Percentiles rank a stretch among this genome's conserved stretches.
Evolutionary conservation across 2,888 invertebrate species (phyloP).

Genomic region (Dorcus parallelipipedus): DNA sequence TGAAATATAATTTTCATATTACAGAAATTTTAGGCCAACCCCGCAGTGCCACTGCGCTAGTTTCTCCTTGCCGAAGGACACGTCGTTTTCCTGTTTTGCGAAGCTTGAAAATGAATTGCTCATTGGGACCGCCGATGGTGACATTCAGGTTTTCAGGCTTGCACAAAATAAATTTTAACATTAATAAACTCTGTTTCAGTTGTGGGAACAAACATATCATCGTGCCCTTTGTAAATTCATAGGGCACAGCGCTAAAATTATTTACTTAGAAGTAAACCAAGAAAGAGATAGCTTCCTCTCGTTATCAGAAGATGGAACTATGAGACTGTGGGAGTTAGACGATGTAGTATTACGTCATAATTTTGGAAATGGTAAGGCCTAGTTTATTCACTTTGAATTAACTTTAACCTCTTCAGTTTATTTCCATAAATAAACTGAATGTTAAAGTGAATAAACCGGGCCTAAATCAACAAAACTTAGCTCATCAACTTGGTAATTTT

Average conservation of each 20-base stretch:
- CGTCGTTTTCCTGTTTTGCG: conserved; percentile 53
- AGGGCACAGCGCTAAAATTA: conserved; percentile 50
- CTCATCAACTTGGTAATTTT: too few species aligned
- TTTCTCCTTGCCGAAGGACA: conserved; percentile 10
- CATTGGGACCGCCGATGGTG: conserved; percentile 50
- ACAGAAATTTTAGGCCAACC: background rate
- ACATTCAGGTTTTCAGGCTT: conserved; percentile 43
- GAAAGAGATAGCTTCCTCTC: conserved; percentile 58
- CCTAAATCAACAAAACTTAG: too few species aligned
- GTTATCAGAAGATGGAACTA: conserved; percentile 54
- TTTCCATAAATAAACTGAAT: too few species aligned
- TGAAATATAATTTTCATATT: too few species aligned
- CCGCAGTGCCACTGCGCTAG: background rate
- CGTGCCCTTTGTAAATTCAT: conserved; percentile 53
- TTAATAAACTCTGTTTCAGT: conserved; percentile 43
- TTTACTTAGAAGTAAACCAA: conserved; percentile 54
- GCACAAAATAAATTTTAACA: background rate
- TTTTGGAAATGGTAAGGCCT: background rate
- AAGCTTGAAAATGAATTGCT: conserved; percentile 48
- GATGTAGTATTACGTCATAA: background rate
- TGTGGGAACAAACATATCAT: conserved; percentile 59
- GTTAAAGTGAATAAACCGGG: too few species aligned
- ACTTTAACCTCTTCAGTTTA: too few species aligned
- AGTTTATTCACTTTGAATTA: too few species aligned
- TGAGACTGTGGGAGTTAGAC: conserved; percentile 60